Evolutionary conservation across 2,113 vertebrate species (phyloP), one percentile per base, ranked within the genome.

Genomic region (Neolamprologus ventralis): DNA sequence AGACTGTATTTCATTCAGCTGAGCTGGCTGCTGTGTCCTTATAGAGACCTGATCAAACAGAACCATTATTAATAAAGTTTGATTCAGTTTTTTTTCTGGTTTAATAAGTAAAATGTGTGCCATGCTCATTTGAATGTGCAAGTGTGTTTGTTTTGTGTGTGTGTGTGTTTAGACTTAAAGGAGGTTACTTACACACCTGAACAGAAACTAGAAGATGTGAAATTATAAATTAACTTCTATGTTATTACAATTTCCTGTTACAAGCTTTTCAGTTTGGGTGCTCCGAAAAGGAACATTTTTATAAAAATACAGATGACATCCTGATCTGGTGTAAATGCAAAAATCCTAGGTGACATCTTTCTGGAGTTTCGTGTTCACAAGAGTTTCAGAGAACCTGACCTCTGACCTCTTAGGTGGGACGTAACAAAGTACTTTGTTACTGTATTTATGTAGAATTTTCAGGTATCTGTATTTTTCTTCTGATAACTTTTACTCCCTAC

Each of bases 371-470:
- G 10, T 55, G 21, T 55, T 55, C 2, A 55, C 54, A 26, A 7
- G 2, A 23, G 21, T 26, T 26, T 26, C 21, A 55, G 21, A 55
- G 0, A 55, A 55, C 54, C 21, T 55, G 54, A 55, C 54, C 53
- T 7, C 21, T 55, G 53, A 26, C 54, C 54, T 55, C 21, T 55
- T 55, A 55, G 54, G 54, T 13, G 54, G 53, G 11, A 23, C 11
- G 0, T 23, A 55, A 55, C 21, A 55, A 55, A 55, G 54, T 1
- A 55, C 54, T 55, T 55, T 0, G 2, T 55, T 55, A 55, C 11
- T 26, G 54, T 26, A 55, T 13, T 55, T 55, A 7, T 55, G 21
- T 26, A 26, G 54, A 23, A 23, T 13, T 55, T 55, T 55, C 11
- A 55, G 11, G 21, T 55, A 55, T 23, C 21, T 26, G 11, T 55